Conservation (phyloP, 2,113 vertebrate genomes). For the Ceuthmochares aereus region DNA sequence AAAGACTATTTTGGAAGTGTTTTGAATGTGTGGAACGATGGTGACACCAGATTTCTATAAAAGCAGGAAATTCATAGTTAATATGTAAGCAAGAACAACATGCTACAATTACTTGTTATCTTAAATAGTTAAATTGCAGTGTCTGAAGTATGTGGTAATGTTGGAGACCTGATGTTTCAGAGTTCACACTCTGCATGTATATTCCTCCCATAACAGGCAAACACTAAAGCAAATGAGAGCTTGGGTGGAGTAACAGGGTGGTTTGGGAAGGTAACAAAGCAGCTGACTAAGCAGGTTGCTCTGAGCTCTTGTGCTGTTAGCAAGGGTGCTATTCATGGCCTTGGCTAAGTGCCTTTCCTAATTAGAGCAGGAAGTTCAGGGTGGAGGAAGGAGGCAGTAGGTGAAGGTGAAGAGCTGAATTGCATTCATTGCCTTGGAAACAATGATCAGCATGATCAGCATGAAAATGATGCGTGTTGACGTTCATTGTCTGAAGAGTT, state of each 20-base stretch:
- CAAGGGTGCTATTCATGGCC: background rate
- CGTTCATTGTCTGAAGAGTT: background rate
- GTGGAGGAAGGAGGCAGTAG: background rate
- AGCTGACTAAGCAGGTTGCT: background rate
- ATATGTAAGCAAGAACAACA: background rate
- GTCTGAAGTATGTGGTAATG: background rate
- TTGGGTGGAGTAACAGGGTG: background rate
- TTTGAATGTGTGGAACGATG: background rate
- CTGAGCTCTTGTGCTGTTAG: background rate
- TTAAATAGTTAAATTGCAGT: background rate
- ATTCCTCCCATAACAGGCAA: background rate
- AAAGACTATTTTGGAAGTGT: background rate
- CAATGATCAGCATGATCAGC: background rate
- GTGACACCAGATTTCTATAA: background rate
- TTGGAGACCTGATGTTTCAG: background rate
- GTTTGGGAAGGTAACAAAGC: slow-evolving; percentile 8
- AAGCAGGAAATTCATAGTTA: background rate
- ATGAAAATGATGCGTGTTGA: background rate
- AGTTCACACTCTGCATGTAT: background rate
- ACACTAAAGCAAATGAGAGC: background rate
- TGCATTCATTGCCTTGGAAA: background rate
- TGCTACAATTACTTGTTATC: background rate
- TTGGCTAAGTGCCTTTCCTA: background rate
- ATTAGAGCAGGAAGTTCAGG: slow-evolving; percentile 3
- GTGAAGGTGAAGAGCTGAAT: background rate